These are phyloP conservation scores for Psittacula cyanocephala DNA, from an alignment of 2,113 vertebrate genomes.

Conservation along the genomic window DNA sequence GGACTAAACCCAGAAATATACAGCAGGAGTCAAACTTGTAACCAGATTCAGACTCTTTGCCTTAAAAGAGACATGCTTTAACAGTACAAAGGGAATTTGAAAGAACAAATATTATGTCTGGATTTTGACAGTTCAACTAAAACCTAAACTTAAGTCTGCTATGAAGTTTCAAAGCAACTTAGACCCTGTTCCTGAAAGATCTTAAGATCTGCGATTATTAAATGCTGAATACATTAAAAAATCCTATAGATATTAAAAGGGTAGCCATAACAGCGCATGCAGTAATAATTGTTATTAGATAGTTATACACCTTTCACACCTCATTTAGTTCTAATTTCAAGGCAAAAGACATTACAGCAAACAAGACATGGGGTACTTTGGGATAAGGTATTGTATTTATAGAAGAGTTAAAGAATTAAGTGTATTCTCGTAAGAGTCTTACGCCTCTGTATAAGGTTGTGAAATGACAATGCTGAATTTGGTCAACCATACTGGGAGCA, in stretches of 20 bases:
- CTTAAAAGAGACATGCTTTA: not conserved
- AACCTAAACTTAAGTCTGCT: not conserved
- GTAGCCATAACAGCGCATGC: not conserved
- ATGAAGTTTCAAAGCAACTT: not conserved
- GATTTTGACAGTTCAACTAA: not conserved
- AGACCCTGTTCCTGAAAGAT: not conserved
- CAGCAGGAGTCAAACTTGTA: not conserved
- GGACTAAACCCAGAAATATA: not conserved
- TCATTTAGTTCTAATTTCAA: not conserved
- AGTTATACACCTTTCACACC: not conserved
- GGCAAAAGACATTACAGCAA: not conserved
- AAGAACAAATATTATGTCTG: not conserved
- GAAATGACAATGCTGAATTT: not conserved
- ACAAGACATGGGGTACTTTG: not conserved
- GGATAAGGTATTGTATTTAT: not conserved
- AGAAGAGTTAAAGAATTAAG: not conserved
- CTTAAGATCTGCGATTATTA: not conserved
- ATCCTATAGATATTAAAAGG: not conserved
- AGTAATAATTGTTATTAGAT: not conserved
- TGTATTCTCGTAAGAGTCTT: not conserved
- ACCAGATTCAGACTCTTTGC: not conserved
- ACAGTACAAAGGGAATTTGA: not conserved
- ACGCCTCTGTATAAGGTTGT: not conserved
- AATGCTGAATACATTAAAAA: not conserved
- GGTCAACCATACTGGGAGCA: not conserved